Base-by-base conservation (phyloP, 2,797 vertebrate genomes). In the Cyclura pinguis region DNA sequence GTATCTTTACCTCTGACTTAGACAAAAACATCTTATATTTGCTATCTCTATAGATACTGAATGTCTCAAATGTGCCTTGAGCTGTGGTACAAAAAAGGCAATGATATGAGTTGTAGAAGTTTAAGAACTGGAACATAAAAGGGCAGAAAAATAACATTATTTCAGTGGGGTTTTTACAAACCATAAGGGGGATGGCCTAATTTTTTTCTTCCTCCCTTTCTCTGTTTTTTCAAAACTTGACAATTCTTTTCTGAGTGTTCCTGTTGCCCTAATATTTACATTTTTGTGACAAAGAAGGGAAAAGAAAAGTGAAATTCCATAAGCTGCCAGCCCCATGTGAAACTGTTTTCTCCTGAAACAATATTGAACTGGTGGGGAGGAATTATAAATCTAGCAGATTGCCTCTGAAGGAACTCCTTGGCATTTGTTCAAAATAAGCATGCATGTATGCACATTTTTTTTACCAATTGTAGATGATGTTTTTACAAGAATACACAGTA, bases 401-500 rank as follows among this genome's bases (percentile, higher is more conserved):
- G 94, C 89, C 91, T 86, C 92, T 95, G 59, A 95, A 93, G 73
- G 47, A 93, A 94, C 93, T 93, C 95, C 95, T 94, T 91, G 95
- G 91, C 96, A 96, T 95, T 95, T 96, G 94, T 90, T 97, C 94
- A 88, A 69, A 80, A 91, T 95, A 92, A 20, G 72, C 8, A n/a
- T 73, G 27, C 14, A 13, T 32, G 67, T 69, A 29, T 69, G 67
- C 29, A 32, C 42, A n/a, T 85, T 27, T 27, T 89, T 93, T 89
- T 83, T 91, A 93, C 88, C 92, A 89, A 82, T 78, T 95, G 85
- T 76, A 92, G 90, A 96, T 96, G 95, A 96, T 97, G 97, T 96
- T 96, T 97, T 95, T 95, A 94, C 94, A 95, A 95, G 94, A 95
- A 96, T 92, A 89, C 91, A 94, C 94, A 92, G 89, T 95, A 95